phyloP scores from a whole-genome alignment of 2,888 invertebrate genomes.

The Pandemis cinnamomeana region DNA sequence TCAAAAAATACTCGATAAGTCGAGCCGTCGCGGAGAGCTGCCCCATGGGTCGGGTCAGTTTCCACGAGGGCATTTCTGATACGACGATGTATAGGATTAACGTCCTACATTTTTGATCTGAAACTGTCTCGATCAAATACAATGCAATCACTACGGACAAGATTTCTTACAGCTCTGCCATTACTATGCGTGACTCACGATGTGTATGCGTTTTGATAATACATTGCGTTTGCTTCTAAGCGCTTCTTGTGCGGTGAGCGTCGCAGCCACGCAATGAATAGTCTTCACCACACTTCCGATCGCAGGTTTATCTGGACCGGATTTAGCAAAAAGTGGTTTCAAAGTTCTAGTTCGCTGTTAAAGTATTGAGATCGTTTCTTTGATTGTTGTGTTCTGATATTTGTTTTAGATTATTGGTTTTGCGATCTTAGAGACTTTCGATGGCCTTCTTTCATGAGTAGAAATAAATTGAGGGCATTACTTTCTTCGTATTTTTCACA shows the following conservation, averaged over 20 bases:
- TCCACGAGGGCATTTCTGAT: no score
- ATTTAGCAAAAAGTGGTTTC: slow-evolving; percentile 23
- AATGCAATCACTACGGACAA: slow-evolving; percentile 11
- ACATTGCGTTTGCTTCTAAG: no score
- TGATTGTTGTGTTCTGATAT: slow-evolving; percentile 26
- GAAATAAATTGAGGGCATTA: background rate
- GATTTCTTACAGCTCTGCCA: background rate
- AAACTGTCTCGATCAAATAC: background rate
- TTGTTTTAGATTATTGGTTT: slow-evolving; percentile 12
- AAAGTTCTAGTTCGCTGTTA: slow-evolving; percentile 20
- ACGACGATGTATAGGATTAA: no score
- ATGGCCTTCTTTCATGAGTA: slow-evolving; percentile 7
- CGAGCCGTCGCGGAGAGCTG: no score
- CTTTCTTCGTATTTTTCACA: no score
- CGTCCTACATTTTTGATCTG: background rate
- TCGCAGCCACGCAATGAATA: no score
- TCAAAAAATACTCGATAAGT: no score
- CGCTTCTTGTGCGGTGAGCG: no score
- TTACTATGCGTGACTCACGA: no score
- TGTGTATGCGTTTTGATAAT: no score
- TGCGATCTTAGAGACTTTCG: slow-evolving; percentile 3
- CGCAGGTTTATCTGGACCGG: slow-evolving; percentile 15
- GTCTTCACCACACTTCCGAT: no score
- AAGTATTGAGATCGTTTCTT: slow-evolving; percentile 20
- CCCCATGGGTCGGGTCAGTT: no score